Conservation (phyloP, 1,140 invertebrate species). For the Drosophila suzukii region DNA sequence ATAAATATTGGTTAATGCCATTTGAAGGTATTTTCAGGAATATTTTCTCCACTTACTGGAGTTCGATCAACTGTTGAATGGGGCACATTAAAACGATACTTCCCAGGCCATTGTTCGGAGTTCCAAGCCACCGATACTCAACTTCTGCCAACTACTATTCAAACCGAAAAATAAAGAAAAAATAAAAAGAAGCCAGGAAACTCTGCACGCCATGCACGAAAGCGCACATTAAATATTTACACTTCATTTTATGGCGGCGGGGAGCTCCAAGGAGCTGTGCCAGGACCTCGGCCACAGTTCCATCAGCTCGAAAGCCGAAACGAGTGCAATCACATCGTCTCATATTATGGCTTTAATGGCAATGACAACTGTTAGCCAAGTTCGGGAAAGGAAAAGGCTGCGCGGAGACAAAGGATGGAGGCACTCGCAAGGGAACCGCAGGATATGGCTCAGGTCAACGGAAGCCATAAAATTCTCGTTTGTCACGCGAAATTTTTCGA, state of each 20-base stretch:
- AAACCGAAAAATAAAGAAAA: constrained; percentile 18
- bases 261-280: constrained; percentile 23
- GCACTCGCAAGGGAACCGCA: constrained; percentile 68
- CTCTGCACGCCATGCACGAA: constrained; percentile 75
- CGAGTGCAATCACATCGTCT: constrained; percentile 76
- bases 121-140: constrained; percentile 12
- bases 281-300: constrained; percentile 28
- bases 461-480: constrained; percentile 84
- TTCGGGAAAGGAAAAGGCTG: constrained; percentile 38
- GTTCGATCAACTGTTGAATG: constrained; percentile 56
- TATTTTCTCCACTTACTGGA: neutral
- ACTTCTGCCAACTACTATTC: constrained; percentile 37
- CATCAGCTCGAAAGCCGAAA: constrained; percentile 42
- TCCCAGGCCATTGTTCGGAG: constrained; percentile 6
- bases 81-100: constrained; percentile 31
- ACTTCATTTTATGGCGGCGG: constrained; percentile 78
- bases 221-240: constrained; percentile 84
- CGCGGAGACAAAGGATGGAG: constrained; percentile 46
- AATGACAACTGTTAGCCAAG: constrained; percentile 76
- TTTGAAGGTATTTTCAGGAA: neutral
- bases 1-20: constrained; percentile 8
- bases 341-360: constrained; percentile 81
- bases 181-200: constrained; percentile 32
- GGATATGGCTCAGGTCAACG: constrained; percentile 84
- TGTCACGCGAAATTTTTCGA: constrained; percentile 82